phyloP scores from a whole-genome alignment of 2,797 vertebrate species.

The Balearica regulorum region DNA sequence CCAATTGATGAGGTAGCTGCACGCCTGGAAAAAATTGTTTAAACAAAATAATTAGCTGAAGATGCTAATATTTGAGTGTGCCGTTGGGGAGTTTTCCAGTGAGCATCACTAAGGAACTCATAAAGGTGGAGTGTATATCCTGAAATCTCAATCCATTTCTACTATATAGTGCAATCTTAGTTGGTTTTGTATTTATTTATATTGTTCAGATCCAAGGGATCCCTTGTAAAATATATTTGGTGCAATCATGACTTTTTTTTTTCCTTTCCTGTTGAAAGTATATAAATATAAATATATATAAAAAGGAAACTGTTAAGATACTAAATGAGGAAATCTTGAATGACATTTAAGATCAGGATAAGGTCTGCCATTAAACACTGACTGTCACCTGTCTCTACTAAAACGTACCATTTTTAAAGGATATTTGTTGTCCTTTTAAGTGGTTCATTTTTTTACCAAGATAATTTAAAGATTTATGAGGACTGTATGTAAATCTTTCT shows the following conservation, averaged over 20 bases:
- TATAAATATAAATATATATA: slow-evolving; percentile 72
- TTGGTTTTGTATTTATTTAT: slow-evolving; percentile 84
- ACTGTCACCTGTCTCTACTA: slow-evolving; percentile 64
- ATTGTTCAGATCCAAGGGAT: slow-evolving; percentile 81
- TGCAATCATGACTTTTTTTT: slow-evolving; percentile 76
- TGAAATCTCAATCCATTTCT: slow-evolving; percentile 69
- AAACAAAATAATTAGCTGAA: slow-evolving; percentile 31
- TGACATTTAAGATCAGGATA: slow-evolving; percentile 53
- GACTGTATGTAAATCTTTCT: slow-evolving; percentile 79
- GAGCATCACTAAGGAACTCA: slow-evolving; percentile 47
- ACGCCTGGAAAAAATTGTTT: slow-evolving; percentile 11
- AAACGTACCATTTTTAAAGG: slow-evolving; percentile 72
- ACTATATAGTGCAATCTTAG: slow-evolving; percentile 78
- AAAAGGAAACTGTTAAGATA: slow-evolving; percentile 64
- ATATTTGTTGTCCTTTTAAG: slow-evolving; percentile 74
- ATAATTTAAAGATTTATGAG: slow-evolving; percentile 76
- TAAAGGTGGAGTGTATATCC: slow-evolving; percentile 56
- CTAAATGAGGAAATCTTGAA: slow-evolving; percentile 58
- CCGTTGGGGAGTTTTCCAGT: slow-evolving; percentile 32
- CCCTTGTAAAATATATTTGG: slow-evolving; percentile 79
- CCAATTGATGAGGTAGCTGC: slow-evolving; percentile 38
- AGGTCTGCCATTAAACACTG: slow-evolving; percentile 63
- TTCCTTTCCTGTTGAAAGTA: slow-evolving; percentile 71
- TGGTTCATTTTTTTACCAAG: slow-evolving; percentile 70
- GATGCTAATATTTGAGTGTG: slow-evolving; percentile 43